These are phyloP conservation scores for Temnothorax unifasciatus DNA, from an alignment of 2,888 invertebrate species.

Conservation along the genomic window DNA sequence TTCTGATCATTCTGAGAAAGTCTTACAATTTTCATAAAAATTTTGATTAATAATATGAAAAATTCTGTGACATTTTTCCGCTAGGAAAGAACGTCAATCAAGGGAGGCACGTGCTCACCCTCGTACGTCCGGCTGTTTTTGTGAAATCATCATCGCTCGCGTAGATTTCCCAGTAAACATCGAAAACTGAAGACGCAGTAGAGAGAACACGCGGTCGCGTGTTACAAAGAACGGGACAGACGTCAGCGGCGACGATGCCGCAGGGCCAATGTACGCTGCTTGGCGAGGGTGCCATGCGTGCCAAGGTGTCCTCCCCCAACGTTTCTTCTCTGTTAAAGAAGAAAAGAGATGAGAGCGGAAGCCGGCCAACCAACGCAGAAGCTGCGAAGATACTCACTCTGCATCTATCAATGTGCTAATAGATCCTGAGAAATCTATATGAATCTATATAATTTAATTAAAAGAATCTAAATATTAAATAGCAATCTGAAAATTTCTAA, in stretches of 20 bases:
- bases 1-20: no score
- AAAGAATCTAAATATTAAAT: not conserved
- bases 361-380: constrained; percentile 15
- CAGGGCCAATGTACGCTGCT: constrained; percentile 69
- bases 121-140: not conserved
- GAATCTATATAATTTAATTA: not conserved
- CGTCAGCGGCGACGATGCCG: constrained; percentile 65
- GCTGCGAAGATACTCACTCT: not conserved
- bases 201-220: not conserved
- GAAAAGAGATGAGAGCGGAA: constrained; percentile 18
- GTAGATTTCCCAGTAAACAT: constrained; percentile 68
- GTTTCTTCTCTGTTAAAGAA: not conserved
- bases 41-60: no score
- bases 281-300: constrained; percentile 52
- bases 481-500: not conserved
- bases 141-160: constrained; percentile 7
- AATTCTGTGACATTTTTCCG: no score
- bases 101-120: not conserved
- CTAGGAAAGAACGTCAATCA: not conserved
- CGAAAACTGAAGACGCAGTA: constrained; percentile 74
- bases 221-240: constrained; percentile 72
- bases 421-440: not conserved
- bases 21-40: no score
- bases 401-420: not conserved
- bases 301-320: constrained; percentile 29